Evolutionary conservation across 2,888 invertebrate species (phyloP).

Genomic region (Leuctra nigra): DNA sequence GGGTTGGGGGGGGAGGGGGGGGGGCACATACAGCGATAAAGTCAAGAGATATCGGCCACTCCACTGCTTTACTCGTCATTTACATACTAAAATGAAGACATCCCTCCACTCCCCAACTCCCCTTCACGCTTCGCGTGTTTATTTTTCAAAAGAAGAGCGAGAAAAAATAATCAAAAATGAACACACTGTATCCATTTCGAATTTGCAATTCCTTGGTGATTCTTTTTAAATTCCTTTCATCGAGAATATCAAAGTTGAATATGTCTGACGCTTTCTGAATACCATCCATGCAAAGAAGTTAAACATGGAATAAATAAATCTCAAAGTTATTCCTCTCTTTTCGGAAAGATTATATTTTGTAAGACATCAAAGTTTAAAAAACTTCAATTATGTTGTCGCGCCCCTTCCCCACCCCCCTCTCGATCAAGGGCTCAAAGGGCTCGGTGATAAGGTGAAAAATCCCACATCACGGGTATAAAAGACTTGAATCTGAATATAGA

Average conservation of each 20-base stretch:
- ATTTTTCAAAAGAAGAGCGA: constrained; percentile 2
- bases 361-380: constrained; percentile 15
- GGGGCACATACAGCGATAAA: not conserved
- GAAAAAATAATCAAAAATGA: constrained; percentile 5
- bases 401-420: not conserved
- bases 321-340: constrained; percentile 8
- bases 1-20: not conserved
- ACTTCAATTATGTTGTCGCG: not conserved
- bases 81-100: constrained; percentile 16
- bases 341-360: constrained; percentile 4
- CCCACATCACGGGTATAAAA: too few species aligned
- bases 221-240: constrained; percentile 14
- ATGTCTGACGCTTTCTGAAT: constrained; percentile 10
- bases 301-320: constrained; percentile 2
- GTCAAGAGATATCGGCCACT: not conserved
- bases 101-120: not conserved
- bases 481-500: too few species aligned
- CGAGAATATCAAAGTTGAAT: constrained; percentile 8
- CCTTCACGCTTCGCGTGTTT: not conserved
- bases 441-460: not conserved
- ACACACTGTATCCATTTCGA: constrained; percentile 8
- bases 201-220: constrained; percentile 13
- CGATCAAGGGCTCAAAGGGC: not conserved
- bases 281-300: constrained; percentile 7
- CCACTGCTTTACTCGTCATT: constrained; percentile 9